Percentiles rank a stretch among this genome's conserved stretches.
Evolutionary conservation across 2,888 invertebrate genomes (phyloP).

Genomic region (Tipula confusa): DNA sequence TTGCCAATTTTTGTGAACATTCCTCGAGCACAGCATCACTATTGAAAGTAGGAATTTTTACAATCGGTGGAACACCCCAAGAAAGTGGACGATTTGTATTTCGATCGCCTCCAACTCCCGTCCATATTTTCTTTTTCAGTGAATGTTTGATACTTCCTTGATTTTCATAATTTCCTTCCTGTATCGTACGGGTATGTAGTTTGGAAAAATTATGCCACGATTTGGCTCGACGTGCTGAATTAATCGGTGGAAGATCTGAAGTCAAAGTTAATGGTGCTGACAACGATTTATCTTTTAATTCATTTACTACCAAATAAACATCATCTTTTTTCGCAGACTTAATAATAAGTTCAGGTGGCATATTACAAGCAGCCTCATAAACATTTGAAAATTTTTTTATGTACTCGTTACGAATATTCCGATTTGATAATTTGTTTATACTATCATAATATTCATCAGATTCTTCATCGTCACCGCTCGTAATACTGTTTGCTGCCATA

Average conservation of each 20-base stretch:
- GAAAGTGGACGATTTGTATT: slow-evolving; percentile 53
- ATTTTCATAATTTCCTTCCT: slow-evolving; percentile 33
- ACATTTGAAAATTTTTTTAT: slow-evolving; percentile 38
- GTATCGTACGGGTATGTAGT: slow-evolving; percentile 40
- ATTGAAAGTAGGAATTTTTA: slow-evolving; percentile 53
- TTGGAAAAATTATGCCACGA: slow-evolving; percentile 48
- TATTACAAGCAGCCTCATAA: slow-evolving; percentile 36
- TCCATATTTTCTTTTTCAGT: slow-evolving; percentile 71
- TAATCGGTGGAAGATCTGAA: slow-evolving; percentile 41
- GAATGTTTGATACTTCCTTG: slow-evolving; percentile 57
- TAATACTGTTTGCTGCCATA: slow-evolving; percentile 44
- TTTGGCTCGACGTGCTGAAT: slow-evolving; percentile 42
- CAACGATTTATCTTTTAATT: not conserved
- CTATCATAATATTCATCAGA: slow-evolving; percentile 44
- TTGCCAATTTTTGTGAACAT: slow-evolving; percentile 60
- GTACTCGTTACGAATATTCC: slow-evolving; percentile 43
- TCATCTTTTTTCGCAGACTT: slow-evolving; percentile 42
- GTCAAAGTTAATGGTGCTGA: slow-evolving; percentile 29
- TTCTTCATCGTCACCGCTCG: slow-evolving; percentile 61
- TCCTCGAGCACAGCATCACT: slow-evolving; percentile 58
- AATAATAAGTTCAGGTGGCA: slow-evolving; percentile 52
- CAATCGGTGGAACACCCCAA: slow-evolving; percentile 61
- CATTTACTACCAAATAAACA: not conserved
- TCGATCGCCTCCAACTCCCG: slow-evolving; percentile 54
- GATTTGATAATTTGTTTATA: slow-evolving; percentile 31